Evolutionary conservation across 2,888 invertebrate species (phyloP).

Genomic region (Amphipyra berbera): DNA sequence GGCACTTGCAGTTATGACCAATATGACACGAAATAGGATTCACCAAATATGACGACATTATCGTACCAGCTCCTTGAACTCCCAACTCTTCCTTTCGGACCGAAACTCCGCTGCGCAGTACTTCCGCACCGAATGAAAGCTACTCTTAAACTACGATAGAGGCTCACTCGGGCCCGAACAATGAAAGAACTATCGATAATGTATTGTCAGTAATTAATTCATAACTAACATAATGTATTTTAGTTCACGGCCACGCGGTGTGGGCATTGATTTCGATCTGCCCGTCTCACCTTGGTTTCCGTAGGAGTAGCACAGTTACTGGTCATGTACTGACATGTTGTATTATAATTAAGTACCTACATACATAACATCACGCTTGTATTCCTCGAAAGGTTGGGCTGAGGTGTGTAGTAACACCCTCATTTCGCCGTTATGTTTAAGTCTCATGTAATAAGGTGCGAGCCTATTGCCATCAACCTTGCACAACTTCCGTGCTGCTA

Average conservation of each 20-base stretch:
- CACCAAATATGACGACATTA: too few relatives aligned
- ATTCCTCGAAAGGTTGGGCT: too few relatives aligned
- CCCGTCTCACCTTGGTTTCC: constrained; percentile 49
- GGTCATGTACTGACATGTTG: constrained; percentile 42
- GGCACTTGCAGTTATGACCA: too few relatives aligned
- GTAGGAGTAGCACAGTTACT: constrained; percentile 50
- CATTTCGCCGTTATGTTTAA: too few relatives aligned
- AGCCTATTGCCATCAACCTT: too few relatives aligned
- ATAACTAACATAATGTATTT: constrained; percentile 50
- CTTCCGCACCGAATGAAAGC: constrained; percentile 2
- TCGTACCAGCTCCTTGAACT: too few relatives aligned
- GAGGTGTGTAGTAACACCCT: too few relatives aligned
- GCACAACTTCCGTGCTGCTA: too few relatives aligned
- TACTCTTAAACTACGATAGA: constrained; percentile 3
- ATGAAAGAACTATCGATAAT: constrained; percentile 43
- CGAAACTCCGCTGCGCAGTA: background rate
- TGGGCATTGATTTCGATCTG: constrained; percentile 56
- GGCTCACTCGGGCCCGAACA: constrained; percentile 13
- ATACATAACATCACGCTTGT: too few relatives aligned
- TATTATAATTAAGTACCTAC: constrained; percentile 20
- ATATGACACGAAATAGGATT: too few relatives aligned
- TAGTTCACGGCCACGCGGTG: constrained; percentile 52
- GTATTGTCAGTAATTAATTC: constrained; percentile 51
- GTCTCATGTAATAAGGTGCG: too few relatives aligned
- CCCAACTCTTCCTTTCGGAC: too few relatives aligned